Evolutionary conservation across 2,888 invertebrate genomes (phyloP).

Genomic region (Helicoverpa assulta): DNA sequence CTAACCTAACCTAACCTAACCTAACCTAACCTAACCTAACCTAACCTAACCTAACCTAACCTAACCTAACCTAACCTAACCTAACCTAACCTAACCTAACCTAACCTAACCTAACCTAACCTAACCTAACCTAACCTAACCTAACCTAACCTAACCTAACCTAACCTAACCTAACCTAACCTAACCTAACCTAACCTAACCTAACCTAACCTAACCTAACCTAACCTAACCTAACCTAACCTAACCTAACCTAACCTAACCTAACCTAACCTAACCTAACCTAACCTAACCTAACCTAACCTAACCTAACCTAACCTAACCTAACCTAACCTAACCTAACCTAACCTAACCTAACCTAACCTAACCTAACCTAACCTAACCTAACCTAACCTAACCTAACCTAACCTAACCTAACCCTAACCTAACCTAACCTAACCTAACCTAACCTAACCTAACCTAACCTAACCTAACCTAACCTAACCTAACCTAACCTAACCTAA

Average conservation of each 20-base stretch:
- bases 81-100: conserved; percentile 52
- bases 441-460: conserved; percentile 52
- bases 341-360: conserved; percentile 48
- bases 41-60: conserved; percentile 57
- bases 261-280: conserved; percentile 52
- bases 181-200: conserved; percentile 51
- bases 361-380: conserved; percentile 45
- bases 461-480: conserved; percentile 45
- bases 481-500: conserved; percentile 53
- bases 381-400: conserved; percentile 37
- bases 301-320: conserved; percentile 44
- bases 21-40: conserved; percentile 66
- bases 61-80: conserved; percentile 50
- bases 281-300: conserved; percentile 53
- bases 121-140: conserved; percentile 56
- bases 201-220: conserved; percentile 56
- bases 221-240: conserved; percentile 56
- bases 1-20: conserved; percentile 62
- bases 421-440: conserved; percentile 53
- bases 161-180: conserved; percentile 32
- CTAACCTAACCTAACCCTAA: conserved; percentile 50
- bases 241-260: conserved; percentile 56
- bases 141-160: conserved; percentile 59
- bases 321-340: conserved; percentile 48
- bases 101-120: conserved; percentile 55